Conservation (phyloP, 2,797 vertebrate species). For the Protonibea diacanthus region DNA sequence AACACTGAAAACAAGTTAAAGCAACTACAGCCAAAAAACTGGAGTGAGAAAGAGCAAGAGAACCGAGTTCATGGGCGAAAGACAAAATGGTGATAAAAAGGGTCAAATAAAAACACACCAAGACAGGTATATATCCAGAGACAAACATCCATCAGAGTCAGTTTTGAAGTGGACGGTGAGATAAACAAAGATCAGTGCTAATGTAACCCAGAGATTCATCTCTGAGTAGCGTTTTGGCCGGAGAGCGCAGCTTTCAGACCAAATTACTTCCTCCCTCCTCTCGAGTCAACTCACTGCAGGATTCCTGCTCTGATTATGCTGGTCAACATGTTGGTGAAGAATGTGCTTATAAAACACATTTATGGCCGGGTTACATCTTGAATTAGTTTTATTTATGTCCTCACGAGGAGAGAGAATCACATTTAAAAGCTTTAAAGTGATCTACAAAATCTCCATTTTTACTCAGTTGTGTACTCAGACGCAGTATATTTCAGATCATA, state of each 20-base stretch:
- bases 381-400: conserved; percentile 52
- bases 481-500: neutral
- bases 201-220: conserved; percentile 63
- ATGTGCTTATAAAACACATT: conserved; percentile 68
- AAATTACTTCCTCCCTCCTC: conserved; percentile 46
- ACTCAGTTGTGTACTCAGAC: neutral
- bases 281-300: conserved; percentile 37
- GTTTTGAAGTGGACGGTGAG: conserved; percentile 42
- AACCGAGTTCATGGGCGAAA: neutral
- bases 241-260: conserved; percentile 43
- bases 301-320: conserved; percentile 48
- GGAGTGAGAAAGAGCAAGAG: neutral
- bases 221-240: conserved; percentile 49
- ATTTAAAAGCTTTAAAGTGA: conserved; percentile 49
- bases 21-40: neutral
- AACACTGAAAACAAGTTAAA: conserved; percentile 12
- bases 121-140: conserved; percentile 37
- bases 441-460: conserved; percentile 7
- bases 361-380: conserved; percentile 42
- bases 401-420: neutral
- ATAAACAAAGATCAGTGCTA: conserved; percentile 68
- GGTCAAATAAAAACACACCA: conserved; percentile 10
- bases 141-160: conserved; percentile 51
- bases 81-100: conserved; percentile 19
- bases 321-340: conserved; percentile 53